These are phyloP conservation scores for Callaeas wilsoni DNA, from an alignment of 2,113 vertebrate genomes.

Conservation along the genomic window DNA sequence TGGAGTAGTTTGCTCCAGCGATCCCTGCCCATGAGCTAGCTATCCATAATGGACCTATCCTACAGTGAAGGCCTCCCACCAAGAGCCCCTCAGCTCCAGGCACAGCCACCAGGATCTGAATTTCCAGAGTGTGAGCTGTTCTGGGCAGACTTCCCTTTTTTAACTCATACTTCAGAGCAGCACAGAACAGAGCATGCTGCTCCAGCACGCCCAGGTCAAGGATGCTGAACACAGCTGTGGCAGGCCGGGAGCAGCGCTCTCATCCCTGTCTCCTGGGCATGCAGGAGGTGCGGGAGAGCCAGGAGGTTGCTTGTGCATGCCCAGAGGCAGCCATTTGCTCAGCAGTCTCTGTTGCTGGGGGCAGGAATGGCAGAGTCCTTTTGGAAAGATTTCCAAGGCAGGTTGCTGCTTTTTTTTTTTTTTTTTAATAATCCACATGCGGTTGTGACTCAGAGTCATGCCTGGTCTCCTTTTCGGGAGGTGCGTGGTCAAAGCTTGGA, in stretches of 20 bases:
- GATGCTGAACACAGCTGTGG: accelerated
- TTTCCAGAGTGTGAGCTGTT: neutral
- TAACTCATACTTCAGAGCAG: neutral
- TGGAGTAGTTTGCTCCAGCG: accelerated
- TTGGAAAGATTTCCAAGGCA: neutral
- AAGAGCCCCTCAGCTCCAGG: neutral
- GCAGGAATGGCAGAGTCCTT: neutral
- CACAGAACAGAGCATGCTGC: accelerated
- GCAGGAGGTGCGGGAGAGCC: neutral
- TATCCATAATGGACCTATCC: neutral
- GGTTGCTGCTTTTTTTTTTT: neutral
- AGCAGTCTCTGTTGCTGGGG: neutral
- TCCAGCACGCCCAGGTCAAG: accelerated
- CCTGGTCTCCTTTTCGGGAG: neutral
- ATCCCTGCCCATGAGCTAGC: neutral
- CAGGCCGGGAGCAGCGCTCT: neutral
- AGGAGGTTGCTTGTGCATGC: neutral
- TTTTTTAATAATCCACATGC: neutral
- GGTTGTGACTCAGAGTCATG: neutral
- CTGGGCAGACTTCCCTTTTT: neutral
- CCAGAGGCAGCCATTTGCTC: neutral
- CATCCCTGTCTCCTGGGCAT: neutral
- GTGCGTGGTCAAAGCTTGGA: neutral
- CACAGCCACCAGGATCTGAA: neutral
- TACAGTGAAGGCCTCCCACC: accelerated